These are phyloP conservation scores for Drosophila rubida DNA, from an alignment of 2,888 invertebrate genomes.

Conservation along the genomic window DNA sequence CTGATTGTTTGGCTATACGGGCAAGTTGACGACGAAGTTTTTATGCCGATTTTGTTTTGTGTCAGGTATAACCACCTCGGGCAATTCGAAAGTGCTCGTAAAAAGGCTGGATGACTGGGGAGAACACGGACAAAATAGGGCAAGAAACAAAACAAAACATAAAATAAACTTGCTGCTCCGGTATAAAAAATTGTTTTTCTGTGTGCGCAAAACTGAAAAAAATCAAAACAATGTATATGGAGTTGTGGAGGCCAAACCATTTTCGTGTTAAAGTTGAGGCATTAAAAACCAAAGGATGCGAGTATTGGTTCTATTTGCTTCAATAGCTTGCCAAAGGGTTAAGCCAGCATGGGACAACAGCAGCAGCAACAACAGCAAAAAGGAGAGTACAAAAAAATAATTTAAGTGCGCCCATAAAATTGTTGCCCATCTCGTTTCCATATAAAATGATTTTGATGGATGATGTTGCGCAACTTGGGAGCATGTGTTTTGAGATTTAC, in stretches of 20 bases:
- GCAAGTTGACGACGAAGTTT: conserved; percentile 29
- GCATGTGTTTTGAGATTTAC: conserved; percentile 74
- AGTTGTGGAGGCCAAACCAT: conserved; percentile 32
- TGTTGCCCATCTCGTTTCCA: conserved; percentile 73
- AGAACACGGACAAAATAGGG: conserved; percentile 38
- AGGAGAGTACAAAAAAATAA: conserved; percentile 12
- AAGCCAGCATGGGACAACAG: conserved; percentile 20
- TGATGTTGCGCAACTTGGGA: conserved; percentile 78
- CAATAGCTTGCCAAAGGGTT: conserved; percentile 61
- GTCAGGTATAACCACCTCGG: conserved; percentile 35
- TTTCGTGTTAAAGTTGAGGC: conserved; percentile 63
- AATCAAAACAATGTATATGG: neutral
- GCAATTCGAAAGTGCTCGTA: conserved; percentile 56
- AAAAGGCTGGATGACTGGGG: conserved; percentile 43
- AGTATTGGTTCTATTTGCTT: conserved; percentile 11
- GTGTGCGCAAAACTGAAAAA: conserved; percentile 31
- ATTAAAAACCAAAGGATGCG: conserved; percentile 53
- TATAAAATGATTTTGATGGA: conserved; percentile 79
- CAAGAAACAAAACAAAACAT: conserved; percentile 43
- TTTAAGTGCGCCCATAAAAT: conserved; percentile 63
- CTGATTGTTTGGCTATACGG: neutral
- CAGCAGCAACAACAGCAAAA: neutral
- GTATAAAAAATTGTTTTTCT: conserved; percentile 45
- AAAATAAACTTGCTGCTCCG: conserved; percentile 60
- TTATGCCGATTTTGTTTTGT: conserved; percentile 25